These are phyloP conservation scores for Irena cyanogastra DNA, from an alignment of 2,113 vertebrate genomes.

Conservation along the genomic window DNA sequence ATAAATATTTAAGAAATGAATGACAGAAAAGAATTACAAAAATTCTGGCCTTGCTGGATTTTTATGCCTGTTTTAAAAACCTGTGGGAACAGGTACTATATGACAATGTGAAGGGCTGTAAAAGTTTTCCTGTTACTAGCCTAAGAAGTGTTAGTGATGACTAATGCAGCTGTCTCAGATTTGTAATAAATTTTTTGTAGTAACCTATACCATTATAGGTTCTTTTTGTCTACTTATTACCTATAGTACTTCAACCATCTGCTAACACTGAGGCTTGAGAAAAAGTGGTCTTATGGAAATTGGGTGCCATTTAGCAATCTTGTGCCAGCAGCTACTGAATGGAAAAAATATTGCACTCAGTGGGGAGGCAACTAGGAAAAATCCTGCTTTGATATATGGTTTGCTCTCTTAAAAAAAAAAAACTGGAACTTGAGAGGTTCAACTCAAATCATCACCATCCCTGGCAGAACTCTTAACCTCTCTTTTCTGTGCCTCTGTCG, in stretches of 20 bases:
- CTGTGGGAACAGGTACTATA: background rate
- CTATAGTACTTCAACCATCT: background rate
- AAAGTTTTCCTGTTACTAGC: background rate
- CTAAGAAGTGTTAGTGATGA: background rate
- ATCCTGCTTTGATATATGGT: background rate
- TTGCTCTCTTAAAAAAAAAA: background rate
- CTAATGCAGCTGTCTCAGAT: background rate
- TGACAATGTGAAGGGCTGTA: background rate
- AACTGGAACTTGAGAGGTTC: background rate
- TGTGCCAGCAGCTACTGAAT: background rate
- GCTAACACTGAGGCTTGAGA: background rate
- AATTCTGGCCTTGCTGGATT: background rate
- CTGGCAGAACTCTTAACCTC: background rate
- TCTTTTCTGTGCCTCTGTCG: background rate
- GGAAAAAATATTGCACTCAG: background rate
- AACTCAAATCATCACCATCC: background rate
- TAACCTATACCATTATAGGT: background rate
- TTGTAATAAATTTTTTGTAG: background rate
- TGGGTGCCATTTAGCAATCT: background rate
- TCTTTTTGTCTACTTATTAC: background rate
- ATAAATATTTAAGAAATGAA: slow-evolving; percentile 20
- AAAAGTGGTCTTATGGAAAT: background rate
- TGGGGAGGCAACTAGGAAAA: background rate
- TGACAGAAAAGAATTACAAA: background rate
- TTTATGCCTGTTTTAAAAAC: background rate